Conservation (phyloP, 2,797 vertebrate genomes). For the Lemur catta region DNA sequence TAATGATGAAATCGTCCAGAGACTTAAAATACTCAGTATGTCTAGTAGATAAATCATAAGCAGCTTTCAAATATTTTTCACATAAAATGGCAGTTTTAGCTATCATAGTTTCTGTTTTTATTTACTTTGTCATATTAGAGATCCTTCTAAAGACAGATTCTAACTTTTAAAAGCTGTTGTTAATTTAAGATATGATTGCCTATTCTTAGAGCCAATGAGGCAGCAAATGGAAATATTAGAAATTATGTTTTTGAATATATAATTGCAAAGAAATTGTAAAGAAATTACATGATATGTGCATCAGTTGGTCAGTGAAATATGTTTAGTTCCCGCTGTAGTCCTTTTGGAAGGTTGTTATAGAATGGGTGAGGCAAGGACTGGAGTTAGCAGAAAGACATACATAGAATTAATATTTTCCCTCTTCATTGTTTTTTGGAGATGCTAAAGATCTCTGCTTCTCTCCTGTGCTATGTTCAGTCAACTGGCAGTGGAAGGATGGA, state of each 20-base stretch:
- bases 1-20: background rate
- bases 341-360: background rate
- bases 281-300: background rate
- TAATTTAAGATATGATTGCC: background rate
- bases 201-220: background rate
- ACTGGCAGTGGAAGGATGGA: background rate
- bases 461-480: background rate
- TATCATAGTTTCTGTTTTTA: background rate
- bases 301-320: background rate
- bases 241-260: background rate
- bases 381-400: background rate
- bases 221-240: background rate
- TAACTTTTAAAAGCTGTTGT: background rate
- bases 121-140: background rate
- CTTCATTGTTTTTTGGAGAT: background rate
- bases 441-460: background rate
- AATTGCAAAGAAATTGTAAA: background rate
- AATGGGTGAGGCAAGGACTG: background rate
- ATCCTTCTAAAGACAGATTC: background rate
- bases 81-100: background rate
- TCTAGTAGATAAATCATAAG: background rate
- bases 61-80: conserved; percentile 10
- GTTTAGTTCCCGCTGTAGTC: background rate
- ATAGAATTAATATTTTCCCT: background rate
- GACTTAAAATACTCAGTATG: background rate